Evolutionary conservation across 2,888 invertebrate genomes (phyloP), one percentile per base, ranked within the genome.

Genomic region (Pterostichus niger): DNA sequence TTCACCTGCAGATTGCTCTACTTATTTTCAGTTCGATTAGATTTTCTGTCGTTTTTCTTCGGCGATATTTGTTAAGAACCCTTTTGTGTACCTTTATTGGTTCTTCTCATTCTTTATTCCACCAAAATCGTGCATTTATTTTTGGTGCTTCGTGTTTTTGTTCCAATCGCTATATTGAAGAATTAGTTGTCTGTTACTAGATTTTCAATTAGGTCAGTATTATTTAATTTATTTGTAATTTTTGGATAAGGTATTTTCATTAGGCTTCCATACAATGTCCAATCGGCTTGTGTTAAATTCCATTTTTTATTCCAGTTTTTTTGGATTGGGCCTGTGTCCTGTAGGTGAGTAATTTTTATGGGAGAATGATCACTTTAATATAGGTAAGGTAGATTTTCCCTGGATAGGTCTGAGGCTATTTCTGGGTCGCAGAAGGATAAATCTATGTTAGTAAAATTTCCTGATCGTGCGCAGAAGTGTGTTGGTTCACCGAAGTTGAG

Each of bases 381-480:
- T 49, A 49, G 35, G 35, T 15, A 49, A 11, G 49, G 46, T 13
- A 54, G 2, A 11, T 24, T 35, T 31, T 82, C 82, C 82, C 82
- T 56, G 35, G 46, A 9, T 31, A 46, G 11, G 35, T 31, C 10
- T 4, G 82, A 2, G 2, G 82, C 56, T 15, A 35, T 3, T 59
- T 24, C n/a, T 49, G 82, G 56, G 13, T 76, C 52, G 13, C 75
- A 73, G 35, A 82, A 35, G 33, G 75, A 33, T n/a, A 82, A 13
- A 52, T 82, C 82, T 15, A 75, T 82, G 4, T 24, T 11, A 0
- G 76, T 56, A 44, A 77, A 82, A 11, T 35, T 82, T 9, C 82
- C 75, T 13, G 54, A 54, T 35, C n/a, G n/a, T n/a, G n/a, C n/a
- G n/a, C n/a, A n/a, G n/a, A n/a, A n/a, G n/a, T n/a, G n/a, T n/a